phyloP scores from a whole-genome alignment of 2,113 vertebrate genomes.

The Xenotilapia flavipinnis region DNA sequence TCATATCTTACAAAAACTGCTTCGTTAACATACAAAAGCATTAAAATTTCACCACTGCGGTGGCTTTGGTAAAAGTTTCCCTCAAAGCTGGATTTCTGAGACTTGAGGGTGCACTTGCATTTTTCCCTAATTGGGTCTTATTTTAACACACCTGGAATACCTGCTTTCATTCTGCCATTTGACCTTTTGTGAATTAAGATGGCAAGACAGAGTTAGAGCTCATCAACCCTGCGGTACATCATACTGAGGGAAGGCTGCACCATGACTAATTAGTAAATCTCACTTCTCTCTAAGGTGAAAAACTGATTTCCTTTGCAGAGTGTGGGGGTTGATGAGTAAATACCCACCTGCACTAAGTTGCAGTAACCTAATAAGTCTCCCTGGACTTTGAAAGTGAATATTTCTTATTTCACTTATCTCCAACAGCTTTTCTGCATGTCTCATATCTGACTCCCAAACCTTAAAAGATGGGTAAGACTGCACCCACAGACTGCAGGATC shows the following conservation, averaged over 20 bases:
- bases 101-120: conserved; percentile 50
- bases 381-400: conserved; percentile 64
- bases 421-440: conserved; percentile 49
- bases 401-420: conserved; percentile 64
- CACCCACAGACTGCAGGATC: conserved; percentile 44
- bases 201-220: conserved; percentile 28
- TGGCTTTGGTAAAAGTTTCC: conserved; percentile 23
- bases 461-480: conserved; percentile 27
- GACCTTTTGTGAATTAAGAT: conserved; percentile 67
- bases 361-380: conserved; percentile 64
- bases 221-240: conserved; percentile 45
- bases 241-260: conserved; percentile 42
- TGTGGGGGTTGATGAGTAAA: conserved; percentile 54
- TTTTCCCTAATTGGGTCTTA: conserved; percentile 66
- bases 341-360: conserved; percentile 58
- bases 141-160: conserved; percentile 63
- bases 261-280: conserved; percentile 69
- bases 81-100: conserved; percentile 30
- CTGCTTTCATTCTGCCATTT: conserved; percentile 56
- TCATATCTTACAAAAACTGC: neutral
- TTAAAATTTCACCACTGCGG: neutral
- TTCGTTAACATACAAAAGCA: neutral
- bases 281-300: conserved; percentile 46
- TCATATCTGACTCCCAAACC: conserved; percentile 53
- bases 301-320: conserved; percentile 44